Percentiles rank a stretch among this genome's conserved stretches.
phyloP scores from a whole-genome alignment of 2,797 vertebrate genomes.

The Phataginus tetradactyla region DNA sequence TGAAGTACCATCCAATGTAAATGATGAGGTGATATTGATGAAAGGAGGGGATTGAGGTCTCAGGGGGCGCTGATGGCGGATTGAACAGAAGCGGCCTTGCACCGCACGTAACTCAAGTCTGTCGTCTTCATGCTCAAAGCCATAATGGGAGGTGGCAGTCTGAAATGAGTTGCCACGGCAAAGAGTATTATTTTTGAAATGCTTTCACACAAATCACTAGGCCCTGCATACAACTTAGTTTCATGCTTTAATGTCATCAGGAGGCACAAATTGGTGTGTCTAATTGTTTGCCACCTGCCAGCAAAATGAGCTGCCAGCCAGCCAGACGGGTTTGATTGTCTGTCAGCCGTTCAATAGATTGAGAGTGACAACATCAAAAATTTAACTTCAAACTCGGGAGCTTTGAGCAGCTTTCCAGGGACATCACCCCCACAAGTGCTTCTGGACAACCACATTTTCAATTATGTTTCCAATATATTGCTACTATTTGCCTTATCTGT shows the following conservation, averaged over 20 bases:
- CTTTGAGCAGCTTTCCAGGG: constrained; percentile 88
- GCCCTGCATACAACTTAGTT: constrained; percentile 95
- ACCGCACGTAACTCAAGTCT: constrained; percentile 89
- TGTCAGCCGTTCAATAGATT: constrained; percentile 94
- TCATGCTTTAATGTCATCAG: constrained; percentile 96
- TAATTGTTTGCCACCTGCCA: constrained; percentile 99
- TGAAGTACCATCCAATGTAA: constrained; percentile 88
- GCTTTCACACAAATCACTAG: constrained; percentile 98
- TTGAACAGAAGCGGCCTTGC: constrained; percentile 97
- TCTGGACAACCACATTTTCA: constrained; percentile 90
- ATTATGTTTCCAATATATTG: constrained; percentile 87
- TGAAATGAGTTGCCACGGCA: constrained; percentile 97
- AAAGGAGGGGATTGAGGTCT: constrained; percentile 94
- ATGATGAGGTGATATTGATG: constrained; percentile 93
- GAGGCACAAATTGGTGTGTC: constrained; percentile 97
- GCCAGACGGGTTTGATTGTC: constrained; percentile 95
- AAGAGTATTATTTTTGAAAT: constrained; percentile 99
- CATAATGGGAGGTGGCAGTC: constrained; percentile 98
- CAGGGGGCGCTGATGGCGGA: constrained; percentile 96
- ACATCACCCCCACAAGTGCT: constrained; percentile 86
- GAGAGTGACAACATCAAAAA: constrained; percentile 98
- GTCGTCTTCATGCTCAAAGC: constrained; percentile 95
- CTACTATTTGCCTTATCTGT: constrained; percentile 86
- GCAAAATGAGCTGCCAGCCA: constrained; percentile 96
- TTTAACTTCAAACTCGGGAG: constrained; percentile 89